phyloP scores from a whole-genome alignment of 2,113 vertebrate genomes.

The Struthidea cinerea region DNA sequence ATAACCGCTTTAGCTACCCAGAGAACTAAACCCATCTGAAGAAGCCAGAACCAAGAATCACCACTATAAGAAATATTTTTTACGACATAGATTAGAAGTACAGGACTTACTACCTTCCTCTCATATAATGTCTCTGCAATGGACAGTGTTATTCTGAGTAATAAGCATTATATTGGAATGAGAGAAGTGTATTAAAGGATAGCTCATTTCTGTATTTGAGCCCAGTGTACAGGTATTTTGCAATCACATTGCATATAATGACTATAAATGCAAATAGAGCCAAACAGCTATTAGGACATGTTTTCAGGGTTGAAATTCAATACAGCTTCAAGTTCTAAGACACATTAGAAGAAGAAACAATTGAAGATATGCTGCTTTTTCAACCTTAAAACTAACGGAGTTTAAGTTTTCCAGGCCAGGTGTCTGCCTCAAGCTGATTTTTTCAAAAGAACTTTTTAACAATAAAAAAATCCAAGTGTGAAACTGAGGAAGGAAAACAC shows the following conservation, averaged over 20 bases:
- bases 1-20: neutral
- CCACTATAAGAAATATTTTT: neutral
- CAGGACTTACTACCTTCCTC: neutral
- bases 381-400: neutral
- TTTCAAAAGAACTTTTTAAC: neutral
- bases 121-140: neutral
- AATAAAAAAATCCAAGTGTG: neutral
- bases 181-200: neutral
- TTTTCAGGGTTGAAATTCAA: neutral
- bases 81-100: neutral
- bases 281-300: neutral
- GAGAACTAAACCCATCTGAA: neutral
- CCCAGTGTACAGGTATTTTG: neutral
- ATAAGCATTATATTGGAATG: neutral
- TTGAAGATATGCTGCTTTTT: neutral
- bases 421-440: neutral
- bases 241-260: neutral
- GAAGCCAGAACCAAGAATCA: neutral
- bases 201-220: neutral
- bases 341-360: neutral
- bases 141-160: neutral
- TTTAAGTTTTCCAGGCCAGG: neutral
- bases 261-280: neutral
- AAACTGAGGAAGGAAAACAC: neutral
- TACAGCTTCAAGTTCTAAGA: neutral